These are phyloP conservation scores for Plagodis pulveraria DNA, from an alignment of 2,888 invertebrate genomes.

Conservation along the genomic window DNA sequence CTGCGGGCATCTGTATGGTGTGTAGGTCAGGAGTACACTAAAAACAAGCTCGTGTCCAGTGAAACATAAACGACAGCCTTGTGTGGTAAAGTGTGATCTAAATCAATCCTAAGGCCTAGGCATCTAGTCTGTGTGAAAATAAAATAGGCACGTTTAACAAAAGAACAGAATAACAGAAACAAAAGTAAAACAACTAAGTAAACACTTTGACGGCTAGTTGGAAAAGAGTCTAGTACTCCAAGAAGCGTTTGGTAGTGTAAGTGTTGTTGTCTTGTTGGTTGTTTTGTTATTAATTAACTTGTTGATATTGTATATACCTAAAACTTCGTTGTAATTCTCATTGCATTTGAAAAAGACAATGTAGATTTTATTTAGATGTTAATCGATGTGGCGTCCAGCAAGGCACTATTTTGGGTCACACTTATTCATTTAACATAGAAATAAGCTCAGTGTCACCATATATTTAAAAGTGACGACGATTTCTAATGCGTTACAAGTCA, in stretches of 20 bases:
- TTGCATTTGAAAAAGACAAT: constrained; percentile 43
- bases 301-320: constrained; percentile 39
- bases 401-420: constrained; percentile 55
- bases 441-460: constrained; percentile 6
- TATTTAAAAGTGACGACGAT: constrained; percentile 48
- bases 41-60: constrained; percentile 83
- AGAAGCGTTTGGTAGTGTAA: constrained; percentile 76
- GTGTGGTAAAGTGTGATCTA: constrained; percentile 84
- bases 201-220: constrained; percentile 80
- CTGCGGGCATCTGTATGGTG: constrained; percentile 85
- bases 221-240: constrained; percentile 81
- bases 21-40: constrained; percentile 84
- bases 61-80: constrained; percentile 83
- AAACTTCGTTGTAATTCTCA: constrained; percentile 42
- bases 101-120: constrained; percentile 83
- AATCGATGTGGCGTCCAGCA: constrained; percentile 59
- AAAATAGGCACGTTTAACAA: constrained; percentile 79
- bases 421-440: constrained; percentile 48
- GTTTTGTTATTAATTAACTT: constrained; percentile 43
- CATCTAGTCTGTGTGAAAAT: constrained; percentile 81
- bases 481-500: constrained; percentile 64
- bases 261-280: constrained; percentile 67
- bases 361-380: constrained; percentile 32
- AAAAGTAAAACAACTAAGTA: constrained; percentile 75
- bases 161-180: constrained; percentile 63